Evolutionary conservation across 2,797 vertebrate species (phyloP).

Genomic region (Tiaroga cobitis): DNA sequence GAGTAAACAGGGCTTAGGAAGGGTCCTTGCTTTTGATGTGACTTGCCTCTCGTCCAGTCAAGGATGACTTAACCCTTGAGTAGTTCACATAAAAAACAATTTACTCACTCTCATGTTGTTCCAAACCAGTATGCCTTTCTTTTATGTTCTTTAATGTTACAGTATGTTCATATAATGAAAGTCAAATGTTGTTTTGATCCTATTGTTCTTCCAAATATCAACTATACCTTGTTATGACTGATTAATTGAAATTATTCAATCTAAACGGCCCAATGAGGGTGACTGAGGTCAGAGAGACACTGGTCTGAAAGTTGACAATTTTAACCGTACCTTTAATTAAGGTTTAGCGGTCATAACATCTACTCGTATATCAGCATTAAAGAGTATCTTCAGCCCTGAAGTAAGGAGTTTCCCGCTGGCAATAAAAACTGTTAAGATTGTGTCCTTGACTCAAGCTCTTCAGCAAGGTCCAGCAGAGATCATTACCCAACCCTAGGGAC

Average conservation of each 20-base stretch:
- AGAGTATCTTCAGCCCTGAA: conserved; percentile 18
- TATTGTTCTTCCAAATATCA: not conserved
- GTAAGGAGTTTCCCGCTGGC: conserved; percentile 19
- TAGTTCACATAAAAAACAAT: not conserved
- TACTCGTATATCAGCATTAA: conserved; percentile 22
- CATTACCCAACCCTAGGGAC: conserved; percentile 77
- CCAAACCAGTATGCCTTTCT: not conserved
- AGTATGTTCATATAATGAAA: not conserved
- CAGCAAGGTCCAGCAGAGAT: conserved; percentile 77
- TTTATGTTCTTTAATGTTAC: not conserved
- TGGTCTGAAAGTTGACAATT: conserved; percentile 1
- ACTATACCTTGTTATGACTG: not conserved
- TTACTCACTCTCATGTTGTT: not conserved
- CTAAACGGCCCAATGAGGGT: not conserved
- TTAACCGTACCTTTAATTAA: not conserved
- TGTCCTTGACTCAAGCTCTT: conserved; percentile 82
- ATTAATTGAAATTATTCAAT: not conserved
- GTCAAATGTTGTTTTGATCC: not conserved
- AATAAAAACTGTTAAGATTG: conserved; percentile 70
- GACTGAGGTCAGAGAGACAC: not conserved
- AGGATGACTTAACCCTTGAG: not conserved
- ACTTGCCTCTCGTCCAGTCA: no score
- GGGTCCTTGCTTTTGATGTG: not conserved
- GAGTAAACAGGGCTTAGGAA: not conserved
- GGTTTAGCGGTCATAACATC: not conserved